Evolutionary conservation across 2,113 vertebrate species (phyloP).

Genomic region (Callopanchax toddi): DNA sequence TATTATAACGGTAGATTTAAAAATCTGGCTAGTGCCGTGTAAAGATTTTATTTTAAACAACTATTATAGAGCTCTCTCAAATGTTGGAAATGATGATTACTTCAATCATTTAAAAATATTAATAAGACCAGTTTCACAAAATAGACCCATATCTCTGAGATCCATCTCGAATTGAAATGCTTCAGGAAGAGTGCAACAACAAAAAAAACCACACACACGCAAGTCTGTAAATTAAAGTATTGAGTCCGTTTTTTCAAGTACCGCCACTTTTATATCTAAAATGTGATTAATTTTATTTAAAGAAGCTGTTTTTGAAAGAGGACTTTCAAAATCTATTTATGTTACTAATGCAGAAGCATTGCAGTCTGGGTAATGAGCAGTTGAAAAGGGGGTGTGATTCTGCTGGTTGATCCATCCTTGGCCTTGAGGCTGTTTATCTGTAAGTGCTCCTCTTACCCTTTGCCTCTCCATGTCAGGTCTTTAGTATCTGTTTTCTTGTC

Average conservation of each 20-base stretch:
- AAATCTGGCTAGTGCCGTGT: too few species aligned
- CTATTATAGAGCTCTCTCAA: too few species aligned
- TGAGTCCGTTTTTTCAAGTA: neutral
- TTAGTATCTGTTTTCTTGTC: constrained; percentile 8
- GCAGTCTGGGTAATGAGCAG: constrained; percentile 16
- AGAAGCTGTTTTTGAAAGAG: neutral
- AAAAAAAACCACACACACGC: too few species aligned
- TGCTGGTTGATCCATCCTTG: neutral
- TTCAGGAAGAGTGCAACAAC: too few species aligned
- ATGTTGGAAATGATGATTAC: too few species aligned
- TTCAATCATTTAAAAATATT: too few species aligned
- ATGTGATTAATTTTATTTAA: neutral
- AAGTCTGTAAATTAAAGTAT: neutral
- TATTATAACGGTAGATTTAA: too few species aligned
- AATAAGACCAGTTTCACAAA: too few species aligned
- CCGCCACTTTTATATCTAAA: neutral
- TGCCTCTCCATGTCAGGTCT: neutral
- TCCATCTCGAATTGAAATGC: too few species aligned
- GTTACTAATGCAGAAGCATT: neutral
- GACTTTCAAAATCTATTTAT: neutral
- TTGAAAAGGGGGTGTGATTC: constrained; percentile 1
- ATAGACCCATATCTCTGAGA: too few species aligned
- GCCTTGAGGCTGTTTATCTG: constrained; percentile 27
- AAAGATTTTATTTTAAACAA: too few species aligned
- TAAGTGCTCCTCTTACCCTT: neutral